Percentiles rank a stretch among this genome's conserved stretches.
Evolutionary conservation across 2,113 vertebrate species (phyloP).

Genomic region (Ardeotis arabs): DNA sequence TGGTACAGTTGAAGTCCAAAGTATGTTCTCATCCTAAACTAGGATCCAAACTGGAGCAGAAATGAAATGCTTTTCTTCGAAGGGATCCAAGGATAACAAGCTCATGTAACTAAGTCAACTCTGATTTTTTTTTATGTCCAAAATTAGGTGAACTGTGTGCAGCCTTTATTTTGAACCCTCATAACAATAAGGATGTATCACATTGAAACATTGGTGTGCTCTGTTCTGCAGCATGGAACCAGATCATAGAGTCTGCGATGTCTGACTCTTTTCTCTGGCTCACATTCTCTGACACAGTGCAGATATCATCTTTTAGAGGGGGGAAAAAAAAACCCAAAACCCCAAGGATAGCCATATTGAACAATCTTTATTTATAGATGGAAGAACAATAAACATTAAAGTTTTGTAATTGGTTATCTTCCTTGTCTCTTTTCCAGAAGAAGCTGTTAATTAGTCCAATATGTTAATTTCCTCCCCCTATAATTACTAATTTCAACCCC

Average conservation of each 20-base stretch:
- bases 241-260: neutral
- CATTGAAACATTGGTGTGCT: neutral
- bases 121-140: neutral
- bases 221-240: neutral
- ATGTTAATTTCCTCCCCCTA: constrained; percentile 44
- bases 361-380: constrained; percentile 46
- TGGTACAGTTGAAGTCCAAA: neutral
- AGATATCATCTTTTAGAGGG: neutral
- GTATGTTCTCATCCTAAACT: neutral
- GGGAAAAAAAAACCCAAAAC: neutral
- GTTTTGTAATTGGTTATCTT: constrained; percentile 34
- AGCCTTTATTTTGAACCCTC: neutral
- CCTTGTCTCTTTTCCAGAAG: constrained; percentile 33
- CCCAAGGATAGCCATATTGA: constrained; percentile 6
- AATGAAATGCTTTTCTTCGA: neutral
- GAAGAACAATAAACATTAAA: constrained; percentile 20
- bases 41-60: neutral
- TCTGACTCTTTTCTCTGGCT: neutral
- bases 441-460: constrained; percentile 60
- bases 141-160: neutral
- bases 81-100: neutral
- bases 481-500: constrained; percentile 33
- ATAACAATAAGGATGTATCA: neutral
- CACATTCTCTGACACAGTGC: neutral
- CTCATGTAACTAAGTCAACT: neutral